A percentile compares a stretch with the other conserved stretches of the same genome.
These are phyloP conservation scores for Drosophila miranda DNA, from an alignment of 1,140 invertebrate genomes.

Conservation along the genomic window DNA sequence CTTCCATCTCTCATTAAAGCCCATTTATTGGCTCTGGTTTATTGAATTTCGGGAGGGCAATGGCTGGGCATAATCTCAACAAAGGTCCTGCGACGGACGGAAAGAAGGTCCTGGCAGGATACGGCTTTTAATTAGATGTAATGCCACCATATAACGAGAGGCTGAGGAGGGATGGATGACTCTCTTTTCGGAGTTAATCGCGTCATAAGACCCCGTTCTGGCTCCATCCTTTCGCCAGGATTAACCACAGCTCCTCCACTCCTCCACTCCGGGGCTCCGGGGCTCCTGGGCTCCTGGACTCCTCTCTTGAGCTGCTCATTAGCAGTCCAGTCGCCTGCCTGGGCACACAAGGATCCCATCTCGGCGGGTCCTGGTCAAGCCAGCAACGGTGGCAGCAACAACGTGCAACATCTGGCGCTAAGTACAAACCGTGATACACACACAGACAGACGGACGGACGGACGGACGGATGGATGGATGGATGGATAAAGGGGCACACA, in stretches of 20 bases:
- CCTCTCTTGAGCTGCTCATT: conserved; percentile 47
- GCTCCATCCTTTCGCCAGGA: background rate
- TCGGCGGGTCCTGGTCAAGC: background rate
- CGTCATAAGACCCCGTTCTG: conserved; percentile 2
- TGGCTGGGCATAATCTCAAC: background rate
- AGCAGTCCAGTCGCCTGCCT: conserved; percentile 54
- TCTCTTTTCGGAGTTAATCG: conserved; percentile 16
- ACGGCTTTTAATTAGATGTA: conserved; percentile 72
- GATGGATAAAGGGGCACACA: conserved; percentile 13
- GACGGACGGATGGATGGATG: conserved; percentile 6
- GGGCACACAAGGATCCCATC: conserved; percentile 25
- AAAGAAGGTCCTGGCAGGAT: conserved; percentile 21
- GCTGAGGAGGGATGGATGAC: background rate
- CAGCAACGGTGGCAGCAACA: conserved; percentile 27
- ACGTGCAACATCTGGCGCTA: conserved; percentile 79
- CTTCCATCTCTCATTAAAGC: conserved; percentile 5
- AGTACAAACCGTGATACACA: conserved; percentile 80
- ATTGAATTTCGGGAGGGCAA: conserved; percentile 21
- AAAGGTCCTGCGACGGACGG: conserved; percentile 4
- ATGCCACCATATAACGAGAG: conserved; percentile 60
- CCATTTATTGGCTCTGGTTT: conserved; percentile 29
- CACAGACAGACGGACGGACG: conserved; percentile 49
- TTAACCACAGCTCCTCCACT: conserved; percentile 24
- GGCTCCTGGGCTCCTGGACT: background rate
- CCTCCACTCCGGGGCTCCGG: background rate